Percentiles rank a stretch among this genome's conserved stretches.
phyloP scores from a whole-genome alignment of 2,113 vertebrate species.

The Tetrax tetrax region DNA sequence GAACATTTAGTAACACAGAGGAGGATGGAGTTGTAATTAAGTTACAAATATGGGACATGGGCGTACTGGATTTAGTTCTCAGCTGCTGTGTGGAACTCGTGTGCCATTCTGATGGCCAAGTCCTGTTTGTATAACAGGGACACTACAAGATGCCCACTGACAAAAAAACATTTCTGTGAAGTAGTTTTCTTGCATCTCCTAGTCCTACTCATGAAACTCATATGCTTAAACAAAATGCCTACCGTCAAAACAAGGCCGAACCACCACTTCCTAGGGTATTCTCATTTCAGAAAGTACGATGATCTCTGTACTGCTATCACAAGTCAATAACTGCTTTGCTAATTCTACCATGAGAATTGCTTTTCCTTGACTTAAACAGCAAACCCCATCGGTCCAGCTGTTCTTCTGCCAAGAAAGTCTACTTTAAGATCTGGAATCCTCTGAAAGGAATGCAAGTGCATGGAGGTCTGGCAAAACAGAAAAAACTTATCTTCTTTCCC shows the following conservation, averaged over 20 bases:
- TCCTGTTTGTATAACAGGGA: background rate
- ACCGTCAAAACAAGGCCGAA: background rate
- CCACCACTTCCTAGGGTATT: background rate
- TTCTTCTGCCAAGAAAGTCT: background rate
- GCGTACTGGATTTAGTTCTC: background rate
- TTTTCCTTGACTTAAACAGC: background rate
- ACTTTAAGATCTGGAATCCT: background rate
- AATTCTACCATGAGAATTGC: background rate
- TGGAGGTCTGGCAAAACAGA: background rate
- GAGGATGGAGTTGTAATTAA: background rate
- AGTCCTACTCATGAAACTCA: background rate
- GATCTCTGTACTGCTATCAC: too few relatives aligned
- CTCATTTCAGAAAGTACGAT: background rate
- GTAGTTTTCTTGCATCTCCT: background rate
- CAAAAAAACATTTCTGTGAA: background rate
- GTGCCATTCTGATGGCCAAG: background rate
- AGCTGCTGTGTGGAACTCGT: background rate
- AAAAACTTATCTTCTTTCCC: background rate
- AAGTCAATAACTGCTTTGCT: background rate
- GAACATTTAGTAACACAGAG: background rate
- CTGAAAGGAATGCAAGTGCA: background rate
- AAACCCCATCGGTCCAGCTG: background rate
- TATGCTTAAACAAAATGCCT: background rate
- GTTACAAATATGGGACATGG: background rate
- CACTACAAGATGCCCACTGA: background rate